Evolutionary conservation across 2,888 invertebrate species (phyloP).

Genomic region (Alitta virens): DNA sequence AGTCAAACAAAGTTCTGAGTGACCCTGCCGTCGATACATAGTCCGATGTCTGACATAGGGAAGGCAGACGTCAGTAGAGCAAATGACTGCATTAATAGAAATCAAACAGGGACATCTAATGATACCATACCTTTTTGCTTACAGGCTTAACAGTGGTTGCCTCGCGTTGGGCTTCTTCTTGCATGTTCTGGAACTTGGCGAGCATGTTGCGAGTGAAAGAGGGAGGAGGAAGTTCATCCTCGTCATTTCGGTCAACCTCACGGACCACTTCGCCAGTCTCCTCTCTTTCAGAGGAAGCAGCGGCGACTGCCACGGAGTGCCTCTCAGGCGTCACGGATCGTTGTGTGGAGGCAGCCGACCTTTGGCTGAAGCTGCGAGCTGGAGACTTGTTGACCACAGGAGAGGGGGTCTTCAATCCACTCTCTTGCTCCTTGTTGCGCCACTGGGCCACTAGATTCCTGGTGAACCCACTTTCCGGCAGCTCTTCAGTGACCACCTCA

Average conservation of each 20-base stretch:
- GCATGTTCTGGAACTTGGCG: slow-evolving; percentile 25
- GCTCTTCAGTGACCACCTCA: slow-evolving; percentile 15
- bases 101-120: no score
- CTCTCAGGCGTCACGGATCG: neutral
- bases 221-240: slow-evolving; percentile 26
- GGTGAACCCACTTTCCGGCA: slow-evolving; percentile 28
- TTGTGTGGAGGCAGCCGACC: neutral
- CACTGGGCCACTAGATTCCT: slow-evolving; percentile 6
- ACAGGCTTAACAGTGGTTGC: neutral
- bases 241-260: slow-evolving; percentile 11
- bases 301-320: neutral
- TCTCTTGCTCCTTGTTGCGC: slow-evolving; percentile 17
- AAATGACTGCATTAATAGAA: no score
- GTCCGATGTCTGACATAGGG: no score
- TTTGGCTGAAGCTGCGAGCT: neutral
- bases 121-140: slow-evolving; percentile 12
- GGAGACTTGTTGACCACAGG: neutral
- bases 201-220: slow-evolving; percentile 26
- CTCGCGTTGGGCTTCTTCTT: slow-evolving; percentile 6
- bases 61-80: no score
- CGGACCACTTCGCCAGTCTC: slow-evolving; percentile 7
- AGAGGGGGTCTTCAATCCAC: neutral
- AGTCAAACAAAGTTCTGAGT: no score
- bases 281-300: neutral
- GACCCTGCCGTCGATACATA: no score